phyloP scores from a whole-genome alignment of 2,113 vertebrate species.

The Amazona guildingii region DNA sequence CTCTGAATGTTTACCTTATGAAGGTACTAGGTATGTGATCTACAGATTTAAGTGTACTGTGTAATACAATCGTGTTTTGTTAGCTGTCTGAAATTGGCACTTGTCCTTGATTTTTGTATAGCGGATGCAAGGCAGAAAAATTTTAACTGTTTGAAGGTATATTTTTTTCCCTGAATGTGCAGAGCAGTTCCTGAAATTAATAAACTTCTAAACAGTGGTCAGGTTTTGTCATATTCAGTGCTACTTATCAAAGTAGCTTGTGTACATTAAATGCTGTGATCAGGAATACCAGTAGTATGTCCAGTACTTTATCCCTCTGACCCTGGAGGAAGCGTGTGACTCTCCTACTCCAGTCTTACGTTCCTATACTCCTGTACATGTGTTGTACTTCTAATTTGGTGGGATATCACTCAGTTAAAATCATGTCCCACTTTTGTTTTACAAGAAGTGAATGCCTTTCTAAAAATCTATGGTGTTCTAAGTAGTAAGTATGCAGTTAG shows the following conservation, averaged over 20 bases:
- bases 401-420: background rate
- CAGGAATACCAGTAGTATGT: accelerated
- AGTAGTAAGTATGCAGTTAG: background rate
- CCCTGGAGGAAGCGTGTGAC: background rate
- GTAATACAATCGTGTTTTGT: background rate
- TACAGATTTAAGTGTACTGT: background rate
- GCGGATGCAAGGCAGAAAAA: background rate
- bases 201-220: background rate
- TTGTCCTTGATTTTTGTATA: background rate
- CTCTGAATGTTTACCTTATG: accelerated
- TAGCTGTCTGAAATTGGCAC: background rate
- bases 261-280: background rate
- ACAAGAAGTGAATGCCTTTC: background rate
- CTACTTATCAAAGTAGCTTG: background rate
- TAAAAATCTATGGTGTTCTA: background rate
- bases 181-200: background rate
- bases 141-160: background rate
- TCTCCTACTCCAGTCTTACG: background rate
- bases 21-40: background rate
- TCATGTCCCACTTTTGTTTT: background rate
- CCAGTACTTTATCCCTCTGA: background rate
- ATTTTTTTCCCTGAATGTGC: background rate
- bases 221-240: background rate
- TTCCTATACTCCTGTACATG: background rate
- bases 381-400: background rate